A percentile compares a stretch with the other conserved stretches of the same genome.
These are phyloP conservation scores for Diogma glabrata DNA, from an alignment of 2,888 invertebrate species.

Conservation along the genomic window DNA sequence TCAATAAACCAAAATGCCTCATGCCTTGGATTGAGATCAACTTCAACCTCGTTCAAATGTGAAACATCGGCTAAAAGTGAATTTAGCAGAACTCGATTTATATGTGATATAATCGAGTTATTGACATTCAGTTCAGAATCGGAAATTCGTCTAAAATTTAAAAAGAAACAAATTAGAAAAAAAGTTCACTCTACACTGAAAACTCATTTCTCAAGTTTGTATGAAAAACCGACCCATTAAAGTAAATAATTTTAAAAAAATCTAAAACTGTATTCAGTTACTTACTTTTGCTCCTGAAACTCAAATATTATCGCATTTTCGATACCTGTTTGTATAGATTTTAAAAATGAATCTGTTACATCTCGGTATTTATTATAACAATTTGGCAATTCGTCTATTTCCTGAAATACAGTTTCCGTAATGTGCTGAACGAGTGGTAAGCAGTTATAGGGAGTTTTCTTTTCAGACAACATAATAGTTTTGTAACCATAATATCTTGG, in stretches of 20 bases:
- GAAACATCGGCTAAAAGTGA: conserved; percentile 44
- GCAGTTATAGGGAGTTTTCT: conserved; percentile 50
- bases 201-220: too few species aligned
- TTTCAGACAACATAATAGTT: conserved; percentile 48
- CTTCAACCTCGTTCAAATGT: conserved; percentile 47
- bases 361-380: conserved; percentile 41
- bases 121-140: conserved; percentile 23
- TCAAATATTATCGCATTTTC: conserved; percentile 56
- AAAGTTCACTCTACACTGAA: not conserved
- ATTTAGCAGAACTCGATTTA: conserved; percentile 56
- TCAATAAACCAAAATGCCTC: conserved; percentile 82
- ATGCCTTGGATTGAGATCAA: conserved; percentile 65
- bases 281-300: conserved; percentile 44
- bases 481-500: conserved; percentile 70
- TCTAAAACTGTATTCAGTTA: conserved; percentile 24
- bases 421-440: conserved; percentile 58
- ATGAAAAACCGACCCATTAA: too few species aligned
- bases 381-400: conserved; percentile 46
- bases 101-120: conserved; percentile 46
- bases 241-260: too few species aligned
- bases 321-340: conserved; percentile 45
- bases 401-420: conserved; percentile 64
- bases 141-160: conserved; percentile 21
- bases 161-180: not conserved
- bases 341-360: conserved; percentile 38